Base-by-base conservation (phyloP, 2,113 vertebrate species). In the Eubucco bourcierii region DNA sequence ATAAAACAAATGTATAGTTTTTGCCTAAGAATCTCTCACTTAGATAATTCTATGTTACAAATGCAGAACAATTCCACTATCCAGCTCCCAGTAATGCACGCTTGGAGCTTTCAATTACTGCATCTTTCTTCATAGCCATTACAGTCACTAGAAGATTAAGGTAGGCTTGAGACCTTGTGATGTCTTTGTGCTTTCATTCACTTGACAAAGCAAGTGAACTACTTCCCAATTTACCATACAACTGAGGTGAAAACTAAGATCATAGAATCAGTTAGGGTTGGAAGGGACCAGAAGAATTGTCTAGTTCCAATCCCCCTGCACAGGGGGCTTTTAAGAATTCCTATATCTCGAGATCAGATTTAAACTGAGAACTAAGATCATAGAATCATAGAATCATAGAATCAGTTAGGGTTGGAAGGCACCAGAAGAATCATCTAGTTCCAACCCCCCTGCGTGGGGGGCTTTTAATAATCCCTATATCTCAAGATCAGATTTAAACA, bases 171-270 rank as follows among this genome's bases (percentile, higher is more conserved):
- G 29, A 46, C 21, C 59, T 5, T 14, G 24, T 29, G 21, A 20
- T 39, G 29, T 31, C 29, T 50, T 28, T 78, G 44, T 12, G 3
- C 14, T 1, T 37, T 63, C 44, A 14, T 37, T 66, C 50, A 12
- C 16, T 5, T 1, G 25, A 41, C 12, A 68, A 79, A 14, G 39
- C 39, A 41, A 41, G 10, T 6, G 12, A 59, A 34, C 23, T 34
- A 1, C 46, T 55, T 74, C 58, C 9, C 52, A 78, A 10, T 0
- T 59, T 29, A 37, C 23, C 55, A 50, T 1, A 2, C 4, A 50
- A 17, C 0, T 2, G 0, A 64, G 10, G 9, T 15, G 31, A 47
- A 21, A 73, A 7, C 17, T n/a, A 13, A 39, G 13, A 34, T 24
- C 37, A 37, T 37, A 37, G 37, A 37, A 37, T 37, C 37, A 37